Base-by-base conservation (phyloP, 1,140 invertebrate genomes). In the Cylas formicarius region DNA sequence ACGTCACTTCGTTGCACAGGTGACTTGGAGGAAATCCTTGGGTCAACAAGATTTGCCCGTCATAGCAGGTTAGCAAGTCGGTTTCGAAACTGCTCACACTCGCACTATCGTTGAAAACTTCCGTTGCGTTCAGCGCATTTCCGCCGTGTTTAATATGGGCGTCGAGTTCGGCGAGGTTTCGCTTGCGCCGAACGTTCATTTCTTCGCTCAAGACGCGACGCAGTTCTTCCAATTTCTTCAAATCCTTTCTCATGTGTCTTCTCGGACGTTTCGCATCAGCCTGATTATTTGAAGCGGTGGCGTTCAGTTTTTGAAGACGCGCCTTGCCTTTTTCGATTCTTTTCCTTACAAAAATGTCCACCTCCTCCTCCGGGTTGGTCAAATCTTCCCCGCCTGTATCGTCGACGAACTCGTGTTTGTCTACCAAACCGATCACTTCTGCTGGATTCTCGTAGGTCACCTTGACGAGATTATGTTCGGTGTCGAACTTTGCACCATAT, bases 11-110 rank as follows among this genome's bases (percentile, higher is more conserved):
- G 7, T 71, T 74, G 54, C 84, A 88, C 14, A 73, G 64, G 35
- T 73, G 63, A 11, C 77, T 81, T 3, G 76, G 76, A 24, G 76
- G 69, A 57, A 87, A 85, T 50, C 75, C 73, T 54, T 82, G 70
- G 22, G 76, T 74, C 8, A 86, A 66, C 11, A 88, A 57, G 35
- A 85, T 82, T 35, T 78, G 73, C 0, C 82, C 80, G 40, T 78
- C 74, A 47, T 85, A 87, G 58, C 86, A 89, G 22, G 72, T 72
- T 11, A 83, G 63, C n/a, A 87, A 66, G 39, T 72, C 77, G 41
- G 72, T 80, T 70, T 87, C 84, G 65, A 87, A 86, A 64, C 82
- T 86, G 0, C 83, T 86, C 24, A 81, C 69, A 7, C 80, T 81
- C 39, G 76, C 77, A 36, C 77, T 72, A 23, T 71, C 64, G 32